Conservation (phyloP, 2,797 vertebrate genomes). For the Pygocentrus nattereri region DNA sequence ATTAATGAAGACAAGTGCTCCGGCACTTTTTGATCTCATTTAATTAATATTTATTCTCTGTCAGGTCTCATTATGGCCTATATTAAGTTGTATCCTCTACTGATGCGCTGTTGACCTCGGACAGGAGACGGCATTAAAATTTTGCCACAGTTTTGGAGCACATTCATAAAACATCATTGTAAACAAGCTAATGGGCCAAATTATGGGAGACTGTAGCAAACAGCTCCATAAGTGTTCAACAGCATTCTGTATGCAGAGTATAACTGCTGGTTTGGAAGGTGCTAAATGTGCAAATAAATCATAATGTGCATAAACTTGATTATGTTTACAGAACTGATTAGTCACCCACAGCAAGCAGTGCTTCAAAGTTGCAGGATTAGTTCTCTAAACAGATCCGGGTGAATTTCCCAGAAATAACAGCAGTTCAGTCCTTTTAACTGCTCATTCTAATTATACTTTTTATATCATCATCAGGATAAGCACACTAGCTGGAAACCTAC, state of each 20-base stretch:
- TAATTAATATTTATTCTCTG: constrained; percentile 82
- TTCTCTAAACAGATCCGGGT: constrained; percentile 10
- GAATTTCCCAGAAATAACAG: constrained; percentile 1
- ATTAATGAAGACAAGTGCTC: constrained; percentile 81
- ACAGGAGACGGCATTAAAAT: constrained; percentile 69
- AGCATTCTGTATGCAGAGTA: constrained; percentile 1
- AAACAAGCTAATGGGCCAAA: constrained; percentile 60
- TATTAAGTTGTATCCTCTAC: constrained; percentile 75
- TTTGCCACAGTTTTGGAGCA: constrained; percentile 55
- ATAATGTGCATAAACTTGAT: constrained; percentile 22
- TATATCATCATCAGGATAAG: neutral
- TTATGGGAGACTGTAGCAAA: constrained; percentile 31
- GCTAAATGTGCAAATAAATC: constrained; percentile 41
- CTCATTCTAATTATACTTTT: constrained; percentile 3
- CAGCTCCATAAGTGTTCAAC: neutral
- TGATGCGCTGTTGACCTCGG: constrained; percentile 72
- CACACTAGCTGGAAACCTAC: too few species aligned
- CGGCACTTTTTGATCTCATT: constrained; percentile 71
- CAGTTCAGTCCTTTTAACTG: constrained; percentile 12
- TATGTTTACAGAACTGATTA: constrained; percentile 37
- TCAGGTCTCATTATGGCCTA: constrained; percentile 72
- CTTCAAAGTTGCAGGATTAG: constrained; percentile 11
- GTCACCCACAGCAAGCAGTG: constrained; percentile 13
- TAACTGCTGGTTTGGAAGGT: constrained; percentile 7
- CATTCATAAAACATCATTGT: constrained; percentile 61